Evolutionary conservation across 2,113 vertebrate species (phyloP).

Genomic region (Thunnus thynnus): DNA sequence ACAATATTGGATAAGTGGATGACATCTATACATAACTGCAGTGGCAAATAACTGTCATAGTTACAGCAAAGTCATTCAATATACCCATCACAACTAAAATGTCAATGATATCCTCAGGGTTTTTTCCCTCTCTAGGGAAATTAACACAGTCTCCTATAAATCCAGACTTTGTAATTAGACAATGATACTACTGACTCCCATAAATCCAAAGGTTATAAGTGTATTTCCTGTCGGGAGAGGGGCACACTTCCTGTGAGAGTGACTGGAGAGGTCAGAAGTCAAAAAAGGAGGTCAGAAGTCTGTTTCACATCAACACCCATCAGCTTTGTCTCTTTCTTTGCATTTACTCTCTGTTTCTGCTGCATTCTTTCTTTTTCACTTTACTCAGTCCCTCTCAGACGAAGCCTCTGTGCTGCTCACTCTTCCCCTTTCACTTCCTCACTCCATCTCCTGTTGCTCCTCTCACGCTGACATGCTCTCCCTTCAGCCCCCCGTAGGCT

Average conservation of each 20-base stretch:
- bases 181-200: slow-evolving; percentile 62
- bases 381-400: background rate
- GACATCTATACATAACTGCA: background rate
- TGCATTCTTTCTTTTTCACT: slow-evolving; percentile 29
- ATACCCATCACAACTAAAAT: slow-evolving; percentile 61
- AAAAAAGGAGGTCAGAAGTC: slow-evolving; percentile 62
- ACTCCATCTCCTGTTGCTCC: slow-evolving; percentile 45
- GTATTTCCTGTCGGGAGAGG: slow-evolving; percentile 67
- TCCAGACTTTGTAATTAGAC: slow-evolving; percentile 74
- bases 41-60: slow-evolving; percentile 29
- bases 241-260: slow-evolving; percentile 71
- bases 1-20: slow-evolving; percentile 4
- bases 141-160: slow-evolving; percentile 68
- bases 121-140: slow-evolving; percentile 61
- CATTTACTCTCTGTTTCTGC: background rate
- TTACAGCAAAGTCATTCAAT: slow-evolving; percentile 55
- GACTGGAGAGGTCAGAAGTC: slow-evolving; percentile 63
- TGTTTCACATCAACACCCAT: slow-evolving; percentile 75
- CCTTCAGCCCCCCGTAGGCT: slow-evolving; percentile 55
- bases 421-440: slow-evolving; percentile 38
- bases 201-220: slow-evolving; percentile 66
- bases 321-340: slow-evolving; percentile 38
- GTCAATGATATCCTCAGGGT: slow-evolving; percentile 64
- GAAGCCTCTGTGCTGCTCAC: background rate
- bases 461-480: slow-evolving; percentile 42